Evolutionary conservation across 2,113 vertebrate genomes (phyloP).

Genomic region (Hypomesus transpacificus): DNA sequence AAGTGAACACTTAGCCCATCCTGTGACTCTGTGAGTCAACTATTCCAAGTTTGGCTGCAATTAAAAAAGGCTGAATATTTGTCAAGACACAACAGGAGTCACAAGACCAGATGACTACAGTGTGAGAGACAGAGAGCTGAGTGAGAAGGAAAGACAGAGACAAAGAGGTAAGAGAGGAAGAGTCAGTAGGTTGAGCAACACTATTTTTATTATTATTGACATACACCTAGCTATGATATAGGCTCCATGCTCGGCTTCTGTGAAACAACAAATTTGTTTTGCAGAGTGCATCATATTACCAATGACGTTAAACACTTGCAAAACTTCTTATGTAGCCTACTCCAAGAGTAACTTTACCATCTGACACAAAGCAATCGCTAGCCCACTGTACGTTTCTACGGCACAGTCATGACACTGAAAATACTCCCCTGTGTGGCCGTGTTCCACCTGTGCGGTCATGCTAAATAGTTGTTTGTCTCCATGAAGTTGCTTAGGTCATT

Average conservation of each 20-base stretch:
- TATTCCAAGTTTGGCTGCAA: not conserved
- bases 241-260: not conserved
- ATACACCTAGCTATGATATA: not conserved
- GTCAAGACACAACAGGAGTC: not conserved
- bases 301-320: not conserved
- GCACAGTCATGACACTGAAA: slow-evolving; percentile 10
- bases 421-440: not conserved
- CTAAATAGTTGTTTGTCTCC: not conserved
- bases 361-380: not conserved
- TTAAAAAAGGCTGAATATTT: not conserved
- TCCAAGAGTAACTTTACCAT: slow-evolving; percentile 1
- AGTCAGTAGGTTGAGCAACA: slow-evolving; percentile 3
- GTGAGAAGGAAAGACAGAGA: not conserved
- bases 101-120: not conserved
- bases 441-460: slow-evolving; percentile 6
- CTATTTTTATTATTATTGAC: slow-evolving; percentile 17
- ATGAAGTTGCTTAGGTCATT: not conserved
- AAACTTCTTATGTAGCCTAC: not conserved
- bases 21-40: slow-evolving; percentile 4
- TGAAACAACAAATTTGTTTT: slow-evolving; percentile 1
- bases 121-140: not conserved
- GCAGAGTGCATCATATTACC: not conserved
- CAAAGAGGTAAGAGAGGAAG: no score
- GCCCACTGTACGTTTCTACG: not conserved
- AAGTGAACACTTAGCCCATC: no score